These are phyloP conservation scores for Orthonevra nobilis DNA, from an alignment of 2,888 invertebrate species.

Conservation along the genomic window DNA sequence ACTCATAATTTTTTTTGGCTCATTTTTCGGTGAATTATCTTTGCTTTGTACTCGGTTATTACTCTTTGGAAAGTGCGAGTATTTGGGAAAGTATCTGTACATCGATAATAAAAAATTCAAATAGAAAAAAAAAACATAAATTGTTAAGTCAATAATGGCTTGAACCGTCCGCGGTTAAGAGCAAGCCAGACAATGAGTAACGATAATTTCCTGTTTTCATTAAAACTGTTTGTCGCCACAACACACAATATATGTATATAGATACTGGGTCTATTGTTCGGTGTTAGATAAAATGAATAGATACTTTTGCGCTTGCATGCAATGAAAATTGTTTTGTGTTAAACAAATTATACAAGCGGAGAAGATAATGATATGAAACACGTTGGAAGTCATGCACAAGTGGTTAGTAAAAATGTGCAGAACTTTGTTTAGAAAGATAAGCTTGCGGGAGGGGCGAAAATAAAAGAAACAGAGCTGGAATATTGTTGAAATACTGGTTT, in stretches of 20 bases:
- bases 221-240: conserved; percentile 10
- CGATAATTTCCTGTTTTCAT: conserved; percentile 32
- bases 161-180: neutral
- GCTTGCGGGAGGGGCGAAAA: too few species aligned
- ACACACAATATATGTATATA: too few species aligned
- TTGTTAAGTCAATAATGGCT: conserved; percentile 27
- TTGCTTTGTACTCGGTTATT: conserved; percentile 6
- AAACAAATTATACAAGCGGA: neutral
- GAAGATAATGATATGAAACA: neutral
- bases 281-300: conserved; percentile 19
- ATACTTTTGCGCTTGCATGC: neutral
- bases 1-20: conserved; percentile 22
- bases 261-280: conserved; percentile 25
- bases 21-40: neutral
- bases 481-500: neutral
- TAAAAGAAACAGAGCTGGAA: neutral
- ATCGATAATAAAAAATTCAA: conserved; percentile 34
- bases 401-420: neutral
- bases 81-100: conserved; percentile 19
- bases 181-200: conserved; percentile 22
- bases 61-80: neutral
- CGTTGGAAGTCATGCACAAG: neutral
- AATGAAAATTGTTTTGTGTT: conserved; percentile 3
- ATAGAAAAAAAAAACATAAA: conserved; percentile 8
- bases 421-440: neutral